Evolutionary conservation across 2,888 invertebrate genomes (phyloP).

Genomic region (Apamea monoglypha): DNA sequence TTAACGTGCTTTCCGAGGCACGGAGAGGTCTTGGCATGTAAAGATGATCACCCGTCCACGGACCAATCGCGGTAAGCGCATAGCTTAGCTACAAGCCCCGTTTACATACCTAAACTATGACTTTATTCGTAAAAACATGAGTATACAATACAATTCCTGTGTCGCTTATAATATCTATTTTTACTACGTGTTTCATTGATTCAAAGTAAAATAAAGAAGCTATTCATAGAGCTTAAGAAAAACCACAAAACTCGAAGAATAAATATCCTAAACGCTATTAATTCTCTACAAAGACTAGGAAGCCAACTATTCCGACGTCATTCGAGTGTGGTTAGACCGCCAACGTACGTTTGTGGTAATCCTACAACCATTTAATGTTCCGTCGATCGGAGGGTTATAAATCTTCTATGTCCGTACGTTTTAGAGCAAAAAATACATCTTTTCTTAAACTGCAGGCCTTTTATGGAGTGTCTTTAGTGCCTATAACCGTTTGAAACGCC

Average conservation of each 20-base stretch:
- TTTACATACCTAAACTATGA: neutral
- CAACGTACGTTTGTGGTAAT: slow-evolving; percentile 34
- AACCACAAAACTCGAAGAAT: slow-evolving; percentile 48
- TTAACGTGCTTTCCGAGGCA: neutral
- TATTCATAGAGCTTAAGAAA: slow-evolving; percentile 7
- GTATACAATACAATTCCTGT: neutral
- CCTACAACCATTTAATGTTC: slow-evolving; percentile 21
- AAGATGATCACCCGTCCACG: neutral
- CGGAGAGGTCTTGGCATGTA: neutral
- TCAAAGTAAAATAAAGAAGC: slow-evolving; percentile 20
- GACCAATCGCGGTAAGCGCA: neutral
- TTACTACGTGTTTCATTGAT: slow-evolving; percentile 6
- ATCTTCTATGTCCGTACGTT: slow-evolving; percentile 24
- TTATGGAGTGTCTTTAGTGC: slow-evolving; percentile 24
- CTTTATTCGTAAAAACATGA: neutral
- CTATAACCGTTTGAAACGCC: slow-evolving; percentile 1
- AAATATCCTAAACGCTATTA: slow-evolving; percentile 55
- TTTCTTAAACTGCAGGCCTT: slow-evolving; percentile 24
- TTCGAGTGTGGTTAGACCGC: slow-evolving; percentile 27
- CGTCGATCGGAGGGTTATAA: slow-evolving; percentile 32
- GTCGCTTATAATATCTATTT: neutral
- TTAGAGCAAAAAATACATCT: slow-evolving; percentile 25
- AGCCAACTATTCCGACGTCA: slow-evolving; percentile 33
- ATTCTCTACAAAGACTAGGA: slow-evolving; percentile 33
- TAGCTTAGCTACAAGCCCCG: neutral